Base-by-base conservation (phyloP, 2,113 vertebrate species). In the Lampris incognitus region DNA sequence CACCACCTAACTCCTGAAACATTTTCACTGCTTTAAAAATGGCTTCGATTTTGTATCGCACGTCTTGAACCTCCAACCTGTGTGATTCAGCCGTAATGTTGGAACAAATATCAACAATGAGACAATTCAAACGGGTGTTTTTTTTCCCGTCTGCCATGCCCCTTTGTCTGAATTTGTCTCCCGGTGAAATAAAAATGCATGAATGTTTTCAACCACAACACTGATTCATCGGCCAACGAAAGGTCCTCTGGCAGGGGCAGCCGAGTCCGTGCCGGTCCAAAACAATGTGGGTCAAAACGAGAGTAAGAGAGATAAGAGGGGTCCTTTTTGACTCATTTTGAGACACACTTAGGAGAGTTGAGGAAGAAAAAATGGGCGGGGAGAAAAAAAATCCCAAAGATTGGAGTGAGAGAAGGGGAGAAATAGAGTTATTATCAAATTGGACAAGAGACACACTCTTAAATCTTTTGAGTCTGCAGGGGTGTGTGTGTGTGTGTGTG, bases 211-310 rank as follows among this genome's bases (percentile, higher is more conserved):
- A 76, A 52, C 56, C 69, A 42, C 46, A 57, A 11, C 59, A 72
- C 74, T 61, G 66, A 78, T 67, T 85, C 78, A 72, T 49, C 54
- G 60, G 59, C 56, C 67, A 39, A 59, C 69, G 73, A 60, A 69
- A 65, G 9, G 39, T 51, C 48, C 79, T 54, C 13, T 13, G 56
- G 68, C 65, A 61, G 39, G 61, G 11, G 51, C 69, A 74, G 58
- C 44, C 38, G 54, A 71, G 76, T 56, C 24, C 49, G 49, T 38
- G 42, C 60, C 68, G 74, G 66, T 76, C 77, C 52, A 7, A 70
- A 81, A 74, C 61, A 62, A 87, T 82, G 66, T 74, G 55, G 49
- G 66, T 81, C 71, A 62, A 68, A 44, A 13, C 39, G 51, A 76
- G 56, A 61, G 58, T 54, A 75, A 51, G 68, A 44, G 68, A 44